Evolutionary conservation across 2,888 invertebrate species (phyloP).

Genomic region (Timema podura): DNA sequence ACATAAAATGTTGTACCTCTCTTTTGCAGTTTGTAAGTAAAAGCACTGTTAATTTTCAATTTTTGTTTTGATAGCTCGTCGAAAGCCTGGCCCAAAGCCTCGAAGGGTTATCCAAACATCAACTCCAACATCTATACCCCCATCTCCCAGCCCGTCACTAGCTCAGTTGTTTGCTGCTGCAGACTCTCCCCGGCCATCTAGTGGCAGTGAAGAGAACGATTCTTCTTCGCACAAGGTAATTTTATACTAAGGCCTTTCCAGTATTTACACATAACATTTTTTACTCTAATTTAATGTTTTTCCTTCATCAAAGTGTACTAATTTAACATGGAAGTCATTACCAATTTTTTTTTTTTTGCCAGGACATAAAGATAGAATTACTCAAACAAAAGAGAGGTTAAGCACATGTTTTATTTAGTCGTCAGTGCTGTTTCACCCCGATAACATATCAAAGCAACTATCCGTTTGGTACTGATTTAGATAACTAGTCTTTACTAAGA

Average conservation of each 20-base stretch:
- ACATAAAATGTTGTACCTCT: too few species aligned
- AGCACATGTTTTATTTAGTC: too few species aligned
- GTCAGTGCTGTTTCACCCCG: too few species aligned
- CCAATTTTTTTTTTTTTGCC: too few species aligned
- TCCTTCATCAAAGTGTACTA: not conserved
- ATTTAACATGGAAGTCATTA: too few species aligned
- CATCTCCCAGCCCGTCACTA: constrained; percentile 46
- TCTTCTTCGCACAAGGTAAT: constrained; percentile 21
- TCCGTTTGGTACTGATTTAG: too few species aligned
- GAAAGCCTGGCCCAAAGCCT: constrained; percentile 71
- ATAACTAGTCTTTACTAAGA: too few species aligned
- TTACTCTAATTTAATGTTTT: not conserved
- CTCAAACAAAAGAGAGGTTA: too few species aligned
- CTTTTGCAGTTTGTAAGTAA: too few species aligned
- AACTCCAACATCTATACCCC: constrained; percentile 28
- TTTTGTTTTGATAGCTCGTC: constrained; percentile 53
- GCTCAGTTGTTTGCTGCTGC: constrained; percentile 56
- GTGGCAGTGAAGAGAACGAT: constrained; percentile 40
- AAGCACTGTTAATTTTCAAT: not conserved
- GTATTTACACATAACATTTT: not conserved
- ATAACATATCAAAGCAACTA: too few species aligned
- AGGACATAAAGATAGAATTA: too few species aligned
- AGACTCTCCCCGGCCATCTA: constrained; percentile 56
- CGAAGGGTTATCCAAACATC: constrained; percentile 53
- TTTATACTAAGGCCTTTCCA: not conserved